Evolutionary conservation across 2,888 invertebrate species (phyloP).

Genomic region (Dicyrtomina minuta): DNA sequence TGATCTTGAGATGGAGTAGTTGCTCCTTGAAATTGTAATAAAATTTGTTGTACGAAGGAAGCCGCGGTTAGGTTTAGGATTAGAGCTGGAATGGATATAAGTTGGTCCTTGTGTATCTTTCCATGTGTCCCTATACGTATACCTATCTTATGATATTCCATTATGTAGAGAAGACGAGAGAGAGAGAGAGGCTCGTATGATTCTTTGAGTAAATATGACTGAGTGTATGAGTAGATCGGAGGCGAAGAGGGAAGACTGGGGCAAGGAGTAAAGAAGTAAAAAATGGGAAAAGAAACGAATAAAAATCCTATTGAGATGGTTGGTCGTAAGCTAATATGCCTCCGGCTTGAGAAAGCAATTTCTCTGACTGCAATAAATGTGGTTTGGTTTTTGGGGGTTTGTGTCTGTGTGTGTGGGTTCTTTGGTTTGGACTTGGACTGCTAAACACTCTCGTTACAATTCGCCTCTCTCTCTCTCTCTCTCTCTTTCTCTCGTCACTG

Average conservation of each 20-base stretch:
- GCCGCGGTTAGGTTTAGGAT: conserved; percentile 16
- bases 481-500: conserved; percentile 2
- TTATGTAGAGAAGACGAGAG: background rate
- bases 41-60: conserved; percentile 28
- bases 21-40: conserved; percentile 21
- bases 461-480: conserved; percentile 18
- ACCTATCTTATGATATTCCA: too few species aligned
- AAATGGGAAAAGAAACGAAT: conserved; percentile 47
- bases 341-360: conserved; percentile 46
- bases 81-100: too few species aligned
- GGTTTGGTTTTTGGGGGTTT: background rate
- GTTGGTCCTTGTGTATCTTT: too few species aligned
- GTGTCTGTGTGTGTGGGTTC: background rate
- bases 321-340: conserved; percentile 20
- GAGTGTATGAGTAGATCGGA: conserved; percentile 3
- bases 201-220: conserved; percentile 49
- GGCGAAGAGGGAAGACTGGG: conserved; percentile 5
- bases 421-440: background rate
- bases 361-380: conserved; percentile 34
- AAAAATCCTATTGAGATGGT: conserved; percentile 43
- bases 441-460: conserved; percentile 24
- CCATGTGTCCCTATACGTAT: too few species aligned
- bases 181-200: conserved; percentile 35
- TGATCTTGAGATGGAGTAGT: background rate
- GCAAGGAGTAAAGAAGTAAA: conserved; percentile 27